Base-by-base conservation (phyloP, 2,797 vertebrate species). In the Scolopax rusticola region DNA sequence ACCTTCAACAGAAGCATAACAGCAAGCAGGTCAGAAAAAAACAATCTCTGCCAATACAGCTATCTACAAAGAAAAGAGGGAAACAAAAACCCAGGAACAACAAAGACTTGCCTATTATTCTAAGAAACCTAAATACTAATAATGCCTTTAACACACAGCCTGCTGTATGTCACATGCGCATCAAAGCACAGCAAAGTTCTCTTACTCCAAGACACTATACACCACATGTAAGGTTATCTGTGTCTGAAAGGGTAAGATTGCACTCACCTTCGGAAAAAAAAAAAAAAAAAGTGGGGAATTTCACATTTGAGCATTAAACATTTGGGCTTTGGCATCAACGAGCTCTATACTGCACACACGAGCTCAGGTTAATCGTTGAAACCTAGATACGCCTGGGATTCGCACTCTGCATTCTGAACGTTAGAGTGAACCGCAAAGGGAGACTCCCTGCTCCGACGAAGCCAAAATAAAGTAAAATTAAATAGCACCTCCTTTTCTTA, bases 361-460 rank as follows among this genome's bases (percentile, higher is more conserved):
- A 50, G 54, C 48, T 48, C 40, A 11, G 33, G 14, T 13, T 25
- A 30, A 24, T 27, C 17, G 24, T 7, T 6, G 18, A 60, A 14
- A 25, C 8, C 15, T 20, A 9, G 15, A 41, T 2, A 17, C 1
- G 1, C 8, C 9, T 1, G 3, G 0, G 8, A 59, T 10, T 33
- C 61, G 8, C 41, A 4, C 9, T 28, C 51, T 12, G 40, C 4
- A 0, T 14, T 91, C 19, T 20, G 43, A 70, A n/a, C 5, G 4
- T 9, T 43, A 47, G 19, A 8, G 4, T 4, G 3, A 82, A 48
- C 17, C 10, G 3, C 3, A 16, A 27, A 21, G 9, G 5, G 3
- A 48, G 3, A 11, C 24, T 25, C 3, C 1, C 18, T 12, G 12
- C 67, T 57, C 43, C 17, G 6, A 56, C 33, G 45, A 36, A 12